Base-by-base conservation (phyloP, 2,888 invertebrate species). In the Hemicrepidius hirtus region DNA sequence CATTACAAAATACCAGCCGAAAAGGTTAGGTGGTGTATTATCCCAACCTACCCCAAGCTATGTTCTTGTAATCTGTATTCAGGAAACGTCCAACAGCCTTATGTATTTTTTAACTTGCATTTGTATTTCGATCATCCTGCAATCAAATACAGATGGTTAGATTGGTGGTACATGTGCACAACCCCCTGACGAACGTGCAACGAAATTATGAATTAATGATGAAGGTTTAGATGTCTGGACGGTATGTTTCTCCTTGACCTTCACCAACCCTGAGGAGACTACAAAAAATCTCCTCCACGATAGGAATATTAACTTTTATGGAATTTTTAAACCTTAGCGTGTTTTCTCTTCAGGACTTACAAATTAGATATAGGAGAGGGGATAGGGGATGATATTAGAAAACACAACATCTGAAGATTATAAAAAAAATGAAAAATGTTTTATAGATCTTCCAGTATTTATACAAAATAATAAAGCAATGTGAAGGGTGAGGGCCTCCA, bases 1-100 rank as follows among this genome's bases (percentile, higher is more conserved):
- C 71, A 66, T 72, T 66, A 63, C 68, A 76, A 77, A n/a, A 75
- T 74, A 74, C 69, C 75, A 76, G n/a, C 70, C 18, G 75, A 57
- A 76, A 77, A 76, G 76, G 76, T 77, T 76, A 77, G 70, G 73
- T 50, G 73, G 71, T 40, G 32, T 9, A 9, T n/a, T 32, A 24
- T 32, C 64, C 62, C 55, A 62, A 64, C 69, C 64, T 69, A 55
- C 46, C 63, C 40, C 65, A 65, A 40, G 18, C 21, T 55, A n/a
- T 13, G n/a, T 4, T 3, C 24, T 24, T 35, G 24, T 4, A 21
- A 60, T 41, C 24, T 32, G 32, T 49, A 49, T 63, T 63, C 63
- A 46, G 13, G 28, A 21, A 1, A 24, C 49, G 49, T 46, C 18
- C 16, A 46, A 28, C 32, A 28, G 49, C 16, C 18, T 49, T 24